Evolutionary conservation across 1,140 invertebrate genomes (phyloP), one percentile per base, ranked within the genome.

Genomic region (Solen grandis): DNA sequence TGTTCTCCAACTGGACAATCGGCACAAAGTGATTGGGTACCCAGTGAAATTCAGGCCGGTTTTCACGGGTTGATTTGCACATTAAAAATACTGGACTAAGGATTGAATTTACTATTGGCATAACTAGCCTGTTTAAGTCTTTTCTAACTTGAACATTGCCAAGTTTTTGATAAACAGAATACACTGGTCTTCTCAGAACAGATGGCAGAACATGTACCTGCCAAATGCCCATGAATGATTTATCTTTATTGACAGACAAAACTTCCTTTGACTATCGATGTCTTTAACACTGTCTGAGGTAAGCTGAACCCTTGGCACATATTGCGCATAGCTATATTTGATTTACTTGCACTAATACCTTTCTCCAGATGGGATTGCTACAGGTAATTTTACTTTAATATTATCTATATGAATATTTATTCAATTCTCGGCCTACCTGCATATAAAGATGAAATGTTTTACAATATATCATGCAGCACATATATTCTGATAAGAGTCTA

Each of bases 151-250:
- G 57, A 16, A 16, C 27, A 36, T 73, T 73, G 57, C 69, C 69
- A 59, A 38, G 36, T 5, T 19, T 59, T 14, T 27, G 69, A 25
- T 73, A 73, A 14, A 73, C 54, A 22, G 2, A 36, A 14, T 73
- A 25, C 25, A 73, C 41, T 36, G 69, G 69, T 14, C 10, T 14
- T 10, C 27, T 33, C n/a, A 73, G 54, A 59, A 59, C 54, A 59
- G 31, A 59, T 19, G 69, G 13, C n/a, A 73, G 35, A 22, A 35
- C 69, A 52, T 59, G 60, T 16, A 73, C n/a, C 25, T 73, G 69
- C 69, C 69, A 73, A 22, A 73, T 73, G 1, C 69, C 69, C 69
- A 73, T 73, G 41, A 38, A 57, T 10, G 69, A 59, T 33, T 73
- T 0, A 36, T 73, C 29, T 59, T 73, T 19, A 59, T 52, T 73